phyloP scores from a whole-genome alignment of 2,113 vertebrate genomes.

The Engraulis encrasicolus region DNA sequence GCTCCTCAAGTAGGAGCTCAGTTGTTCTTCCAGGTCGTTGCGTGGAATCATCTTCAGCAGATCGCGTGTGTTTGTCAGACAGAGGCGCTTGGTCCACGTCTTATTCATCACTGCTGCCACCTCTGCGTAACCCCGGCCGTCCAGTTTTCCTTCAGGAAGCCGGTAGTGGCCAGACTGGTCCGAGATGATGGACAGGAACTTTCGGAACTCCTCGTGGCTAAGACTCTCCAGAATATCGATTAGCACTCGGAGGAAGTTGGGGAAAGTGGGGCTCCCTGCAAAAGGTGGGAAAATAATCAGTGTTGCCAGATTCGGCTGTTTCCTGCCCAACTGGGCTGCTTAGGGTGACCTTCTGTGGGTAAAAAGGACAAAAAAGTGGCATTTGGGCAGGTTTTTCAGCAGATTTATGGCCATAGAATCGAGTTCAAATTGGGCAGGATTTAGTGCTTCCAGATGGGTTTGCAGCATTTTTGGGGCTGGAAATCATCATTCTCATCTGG shows the following conservation, averaged over 20 bases:
- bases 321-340: too few species aligned
- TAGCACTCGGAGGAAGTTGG: background rate
- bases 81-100: background rate
- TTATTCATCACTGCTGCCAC: background rate
- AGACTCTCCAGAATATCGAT: background rate
- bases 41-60: slow-evolving; percentile 8
- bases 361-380: too few species aligned
- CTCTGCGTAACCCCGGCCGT: background rate
- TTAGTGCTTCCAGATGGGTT: too few species aligned
- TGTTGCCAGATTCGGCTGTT: background rate
- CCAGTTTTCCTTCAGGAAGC: background rate
- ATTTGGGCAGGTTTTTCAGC: too few species aligned
- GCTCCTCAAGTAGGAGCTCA: background rate
- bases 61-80: background rate
- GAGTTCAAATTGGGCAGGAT: too few species aligned
- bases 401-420: too few species aligned
- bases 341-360: too few species aligned
- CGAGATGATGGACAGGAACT: background rate
- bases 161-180: background rate
- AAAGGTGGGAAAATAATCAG: background rate
- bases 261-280: background rate
- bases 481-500: too few species aligned
- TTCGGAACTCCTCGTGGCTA: background rate
- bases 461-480: too few species aligned
- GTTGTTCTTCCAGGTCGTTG: background rate